Base-by-base conservation (phyloP, 2,888 invertebrate genomes). In the Osmoderma eremita region DNA sequence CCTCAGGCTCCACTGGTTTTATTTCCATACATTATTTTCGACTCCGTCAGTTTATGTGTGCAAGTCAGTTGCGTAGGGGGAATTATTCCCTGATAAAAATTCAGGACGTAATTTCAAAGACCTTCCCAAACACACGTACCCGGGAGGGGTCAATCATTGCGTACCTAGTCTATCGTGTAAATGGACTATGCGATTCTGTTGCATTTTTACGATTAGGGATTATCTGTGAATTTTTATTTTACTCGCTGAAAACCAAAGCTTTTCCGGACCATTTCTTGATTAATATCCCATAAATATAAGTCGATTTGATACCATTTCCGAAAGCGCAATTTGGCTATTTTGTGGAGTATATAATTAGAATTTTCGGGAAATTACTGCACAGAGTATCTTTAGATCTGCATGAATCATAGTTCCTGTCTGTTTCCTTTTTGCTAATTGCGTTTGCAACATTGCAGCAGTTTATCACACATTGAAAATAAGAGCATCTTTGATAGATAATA, bases 61-160 rank as follows among this genome's bases (percentile, higher is more conserved):
- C 45, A 64, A 53, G 45, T 64, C 30, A 45, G 30, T 22, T 45
- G 51, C 12, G 45, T 15, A 24, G 38, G 64, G 50, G 53, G 45
- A 42, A 30, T 51, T 45, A 41, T 42, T 20, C 45, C 10, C 6
- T 30, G 53, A 58, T 61, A 58, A 66, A 65, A 66, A 58, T 58
- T 54, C 56, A n/a, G 17, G n/a, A 41, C 58, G 58, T 61, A 61
- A 61, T 61, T 45, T 61, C 58, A 61, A 61, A 61, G 45, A 51
- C 65, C 41, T 42, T 50, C 51, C 58, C 61, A 48, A 66, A 66
- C 58, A 66, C 61, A 66, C n/a, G n/a, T 36, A 45, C 42, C 49
- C 65, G 41, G 50, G 50, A 42, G 58, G 65, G 65, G 58, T 66
- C 65, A 66, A 66, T 66, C 61, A 66, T 66, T 50, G 48, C 41